phyloP scores from a whole-genome alignment of 2,797 vertebrate genomes.

The Chloroceryle inda region DNA sequence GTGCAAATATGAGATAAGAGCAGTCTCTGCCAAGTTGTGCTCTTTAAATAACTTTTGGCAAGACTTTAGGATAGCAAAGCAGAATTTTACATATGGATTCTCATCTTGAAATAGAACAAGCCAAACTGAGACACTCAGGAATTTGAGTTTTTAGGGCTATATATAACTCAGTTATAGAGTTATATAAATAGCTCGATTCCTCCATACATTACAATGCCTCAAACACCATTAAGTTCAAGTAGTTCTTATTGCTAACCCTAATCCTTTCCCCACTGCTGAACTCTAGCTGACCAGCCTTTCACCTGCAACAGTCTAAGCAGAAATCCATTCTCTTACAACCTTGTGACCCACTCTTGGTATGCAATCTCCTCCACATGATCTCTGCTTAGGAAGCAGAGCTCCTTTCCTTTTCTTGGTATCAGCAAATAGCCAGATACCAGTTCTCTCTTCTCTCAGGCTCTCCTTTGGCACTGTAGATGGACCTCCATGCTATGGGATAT shows the following conservation, averaged over 20 bases:
- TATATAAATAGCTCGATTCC: background rate
- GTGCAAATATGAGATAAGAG: background rate
- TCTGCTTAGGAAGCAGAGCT: background rate
- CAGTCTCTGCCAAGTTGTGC: background rate
- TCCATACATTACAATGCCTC: background rate
- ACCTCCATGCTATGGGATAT: background rate
- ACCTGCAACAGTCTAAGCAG: background rate
- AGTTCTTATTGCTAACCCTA: background rate
- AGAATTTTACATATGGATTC: conserved; percentile 9
- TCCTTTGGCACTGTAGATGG: background rate
- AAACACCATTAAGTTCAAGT: background rate
- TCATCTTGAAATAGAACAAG: conserved; percentile 25
- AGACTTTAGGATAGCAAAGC: background rate
- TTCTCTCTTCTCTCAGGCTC: background rate
- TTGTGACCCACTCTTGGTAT: background rate
- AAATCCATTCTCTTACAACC: background rate
- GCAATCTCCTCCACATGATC: background rate
- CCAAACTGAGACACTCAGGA: background rate
- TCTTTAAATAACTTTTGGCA: conserved; percentile 39
- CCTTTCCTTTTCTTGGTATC: background rate
- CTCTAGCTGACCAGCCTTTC: background rate
- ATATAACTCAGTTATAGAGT: background rate
- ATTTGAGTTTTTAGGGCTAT: conserved; percentile 10
- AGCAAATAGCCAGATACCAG: background rate
- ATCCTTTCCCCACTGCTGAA: background rate